Base-by-base conservation (phyloP, 1,140 invertebrate species). In the Drosophila arawakana region DNA sequence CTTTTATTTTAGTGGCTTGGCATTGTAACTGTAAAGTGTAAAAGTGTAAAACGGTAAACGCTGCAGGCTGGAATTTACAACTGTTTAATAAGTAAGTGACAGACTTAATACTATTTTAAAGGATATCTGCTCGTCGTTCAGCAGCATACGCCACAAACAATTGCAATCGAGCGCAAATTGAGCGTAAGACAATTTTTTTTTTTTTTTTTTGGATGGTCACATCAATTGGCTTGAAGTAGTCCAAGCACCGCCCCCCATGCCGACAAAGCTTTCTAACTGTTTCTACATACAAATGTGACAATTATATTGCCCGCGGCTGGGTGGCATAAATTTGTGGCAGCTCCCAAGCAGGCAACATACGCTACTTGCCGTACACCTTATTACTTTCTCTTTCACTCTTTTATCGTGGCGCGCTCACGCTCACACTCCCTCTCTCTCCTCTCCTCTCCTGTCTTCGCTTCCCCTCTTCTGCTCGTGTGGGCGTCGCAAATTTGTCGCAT, bases 401-500 rank as follows among this genome's bases (percentile, higher is more conserved):
- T 30, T 30, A 6, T 30, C 25, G 25, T 30, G 18, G 0, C 18
- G 18, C 18, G 25, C 25, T 30, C 25, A 30, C 25, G 3, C 25
- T 25, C 25, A 25, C 25, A n/a, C 41, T 21, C 1, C 2, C 9
- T 15, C 7, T 13, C 37, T 18, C 8, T 10, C 13, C 15, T 18
- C 8, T 10, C 13, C 15, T 11, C 30, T 3, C 15, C 15, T 2
- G 2, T 2, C 15, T n/a, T 0, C 9, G 8, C 34, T 8, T 25
- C 15, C 58, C 10, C 5, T 8, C 15, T 30, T 8, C 15, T 30
- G 13, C 65, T 49, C 60, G 73, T 66, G 66, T 57, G 47, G 73
- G 69, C 61, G 76, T 76, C 80, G 80, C 80, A 86, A 88, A 88
- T 88, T 88, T 88, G 83, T 88, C 83, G 83, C 83, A 88, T 83